phyloP scores from a whole-genome alignment of 2,797 vertebrate genomes.

The Chlorospingus semifuscus region DNA sequence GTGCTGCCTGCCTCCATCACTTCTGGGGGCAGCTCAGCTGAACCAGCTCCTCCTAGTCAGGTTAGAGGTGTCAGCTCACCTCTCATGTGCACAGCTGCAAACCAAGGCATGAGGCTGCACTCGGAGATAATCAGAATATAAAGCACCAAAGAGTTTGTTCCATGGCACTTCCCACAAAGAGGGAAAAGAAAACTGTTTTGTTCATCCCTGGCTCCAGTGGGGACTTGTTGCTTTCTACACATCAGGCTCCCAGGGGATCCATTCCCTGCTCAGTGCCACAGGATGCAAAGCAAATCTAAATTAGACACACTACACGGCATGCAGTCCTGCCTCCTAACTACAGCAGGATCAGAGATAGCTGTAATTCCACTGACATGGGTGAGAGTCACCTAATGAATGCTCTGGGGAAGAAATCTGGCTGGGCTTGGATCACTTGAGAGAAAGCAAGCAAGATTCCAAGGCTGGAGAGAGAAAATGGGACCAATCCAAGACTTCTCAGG shows the following conservation, averaged over 20 bases:
- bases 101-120: background rate
- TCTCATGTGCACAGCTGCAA: background rate
- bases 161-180: background rate
- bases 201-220: background rate
- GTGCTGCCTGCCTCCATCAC: background rate
- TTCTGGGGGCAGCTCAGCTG: background rate
- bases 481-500: rapidly evolving
- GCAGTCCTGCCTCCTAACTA: background rate
- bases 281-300: background rate
- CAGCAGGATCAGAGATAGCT: background rate
- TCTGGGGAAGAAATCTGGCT: background rate
- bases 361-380: background rate
- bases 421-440: background rate
- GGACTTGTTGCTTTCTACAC: background rate
- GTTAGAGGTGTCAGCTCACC: background rate
- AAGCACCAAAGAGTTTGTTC: background rate
- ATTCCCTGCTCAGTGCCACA: background rate
- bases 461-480: background rate
- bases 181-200: background rate
- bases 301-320: background rate
- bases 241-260: background rate
- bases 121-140: background rate
- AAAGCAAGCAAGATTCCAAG: background rate
- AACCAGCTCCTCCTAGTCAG: background rate
- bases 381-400: background rate